Evolutionary conservation across 2,113 vertebrate genomes (phyloP), one percentile per base, ranked within the genome.

Genomic region (Semicossyphus pulcher): DNA sequence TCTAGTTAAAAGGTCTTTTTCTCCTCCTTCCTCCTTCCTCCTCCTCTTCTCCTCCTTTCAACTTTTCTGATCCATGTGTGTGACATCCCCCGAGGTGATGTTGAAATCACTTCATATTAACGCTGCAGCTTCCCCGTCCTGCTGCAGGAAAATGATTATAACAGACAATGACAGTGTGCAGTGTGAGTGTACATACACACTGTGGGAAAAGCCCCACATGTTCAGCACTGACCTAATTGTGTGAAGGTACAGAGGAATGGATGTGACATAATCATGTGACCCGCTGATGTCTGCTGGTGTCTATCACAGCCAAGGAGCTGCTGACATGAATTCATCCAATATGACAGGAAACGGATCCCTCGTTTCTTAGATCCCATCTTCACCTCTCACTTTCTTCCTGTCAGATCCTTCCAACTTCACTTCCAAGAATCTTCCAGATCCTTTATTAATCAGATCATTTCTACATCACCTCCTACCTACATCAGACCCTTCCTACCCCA

Each of bases 181-280:
- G 52, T 7, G 29, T 48, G 52, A 36, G 53, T 5, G 32, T 9
- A 37, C 23, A 3, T 0, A 25, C 47, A 37, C 45, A 5, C 48
- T 25, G 47, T 54, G 64, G 57, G 58, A 63, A 51, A 41, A 23
- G 10, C 49, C 0, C 0, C 58, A 49, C 34, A 42, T 77, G 65
- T 25, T 47, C 67, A 47, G 53, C 62, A 14, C 57, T 68, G 70
- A 63, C 44, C 51, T 44, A 31, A 1, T 31, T 80, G 62, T 57
- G 41, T 48, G 41, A 1, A 3, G 11, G 53, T 23, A 36, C 29
- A 53, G 44, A 44, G 42, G 39, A 44, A 20, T 26, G 31, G 68
- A 8, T 3, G 56, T 31, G 73, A 69, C 18, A 0, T 52, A 25
- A 21, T 41, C 57, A 44, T 15, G 57, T 72, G 69, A 61, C 47